A percentile compares a stretch with the other conserved stretches of the same genome.
Conservation (phyloP, 2,888 invertebrate genomes). For the Callimorpha dominula region DNA sequence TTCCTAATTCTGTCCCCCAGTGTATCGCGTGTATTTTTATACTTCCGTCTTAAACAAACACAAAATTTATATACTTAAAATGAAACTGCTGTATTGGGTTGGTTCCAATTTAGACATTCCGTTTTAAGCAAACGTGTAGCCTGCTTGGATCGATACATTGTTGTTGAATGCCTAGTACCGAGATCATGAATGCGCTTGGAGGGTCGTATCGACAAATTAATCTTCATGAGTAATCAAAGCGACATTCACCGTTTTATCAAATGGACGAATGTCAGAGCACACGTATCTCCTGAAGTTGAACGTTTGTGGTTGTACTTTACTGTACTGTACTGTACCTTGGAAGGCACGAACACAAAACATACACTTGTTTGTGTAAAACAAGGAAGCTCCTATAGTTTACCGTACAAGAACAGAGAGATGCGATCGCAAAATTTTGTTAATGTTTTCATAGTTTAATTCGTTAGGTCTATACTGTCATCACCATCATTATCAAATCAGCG, state of each 20-base stretch:
- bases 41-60: too few relatives aligned
- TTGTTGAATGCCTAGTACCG: background rate
- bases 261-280: background rate
- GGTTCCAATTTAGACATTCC: background rate
- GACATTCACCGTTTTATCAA: background rate
- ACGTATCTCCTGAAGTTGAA: background rate
- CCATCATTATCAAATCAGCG: too few relatives aligned
- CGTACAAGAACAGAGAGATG: too few relatives aligned
- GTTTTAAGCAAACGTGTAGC: background rate
- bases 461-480: too few relatives aligned
- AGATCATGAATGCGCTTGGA: background rate
- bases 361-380: background rate
- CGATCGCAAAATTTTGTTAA: too few relatives aligned
- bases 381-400: background rate
- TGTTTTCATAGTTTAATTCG: too few relatives aligned
- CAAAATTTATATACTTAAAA: background rate
- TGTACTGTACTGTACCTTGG: background rate
- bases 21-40: too few relatives aligned
- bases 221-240: constrained; percentile 2
- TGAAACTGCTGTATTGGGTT: background rate
- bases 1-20: too few relatives aligned
- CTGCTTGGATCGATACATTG: background rate
- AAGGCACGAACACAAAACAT: background rate
- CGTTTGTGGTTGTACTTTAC: background rate
- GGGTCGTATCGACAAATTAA: background rate